Base-by-base conservation (phyloP, 2,888 invertebrate species). In the Terebella lapidaria region DNA sequence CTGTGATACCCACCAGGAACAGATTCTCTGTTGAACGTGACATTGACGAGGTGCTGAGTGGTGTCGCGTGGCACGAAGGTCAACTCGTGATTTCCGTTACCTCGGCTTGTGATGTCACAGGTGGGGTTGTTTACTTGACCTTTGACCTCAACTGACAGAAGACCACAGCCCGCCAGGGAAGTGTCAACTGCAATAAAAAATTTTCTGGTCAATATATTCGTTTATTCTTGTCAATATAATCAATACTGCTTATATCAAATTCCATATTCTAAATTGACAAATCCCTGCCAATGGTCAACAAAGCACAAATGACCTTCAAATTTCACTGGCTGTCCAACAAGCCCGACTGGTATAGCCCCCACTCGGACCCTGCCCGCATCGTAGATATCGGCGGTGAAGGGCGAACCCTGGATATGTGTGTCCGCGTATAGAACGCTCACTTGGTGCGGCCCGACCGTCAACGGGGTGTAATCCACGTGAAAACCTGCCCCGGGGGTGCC, bases 381-480 rank as follows among this genome's bases (percentile, higher is more conserved):
- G 67, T 89, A 87, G 2, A 90, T 87, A 58, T 87, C 86, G 2
- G 91, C 88, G 70, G 89, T 89, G 85, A 90, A 92, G 0, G 92
- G 92, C 59, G 90, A 90, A 0, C 90, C 91, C 26, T 87, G 42
- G 42, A 69, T 67, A 15, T 65, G 60, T 2, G 60, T 57, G 52
- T 65, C 67, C 26, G 67, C 68, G 56, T 61, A 68, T 26, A 46
- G n/a, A 26, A 69, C 60, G 15, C 52, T 51, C 15, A 68, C 51
- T 15, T 29, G 45, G 47, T 67, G 67, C 42, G 25, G 51, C 64
- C 67, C 67, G 4, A 68, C 66, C 58, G 67, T 63, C 2, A 55
- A n/a, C 2, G 68, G 65, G 1, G 45, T 42, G 54, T 68, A 68
- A 22, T 64, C 65, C 26, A 67, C 66, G n/a, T 25, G 28, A 54